These are phyloP conservation scores for Drosophila asahinai DNA, from an alignment of 1,140 invertebrate species.

Conservation along the genomic window DNA sequence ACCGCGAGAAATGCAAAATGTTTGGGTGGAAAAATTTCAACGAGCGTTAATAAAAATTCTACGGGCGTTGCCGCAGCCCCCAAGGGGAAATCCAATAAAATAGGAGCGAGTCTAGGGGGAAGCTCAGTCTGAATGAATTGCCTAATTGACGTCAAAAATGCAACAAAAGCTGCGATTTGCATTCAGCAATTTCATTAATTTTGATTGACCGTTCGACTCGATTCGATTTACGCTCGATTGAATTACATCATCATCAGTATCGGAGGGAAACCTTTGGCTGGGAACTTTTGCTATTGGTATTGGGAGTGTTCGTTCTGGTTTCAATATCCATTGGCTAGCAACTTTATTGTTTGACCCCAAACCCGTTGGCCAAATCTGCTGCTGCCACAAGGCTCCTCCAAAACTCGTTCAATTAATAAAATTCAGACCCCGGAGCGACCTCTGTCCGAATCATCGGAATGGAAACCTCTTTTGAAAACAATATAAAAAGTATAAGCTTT, in stretches of 20 bases:
- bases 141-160: constrained; percentile 61
- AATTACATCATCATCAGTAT: constrained; percentile 19
- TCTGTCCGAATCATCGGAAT: constrained; percentile 16
- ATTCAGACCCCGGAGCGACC: constrained; percentile 30
- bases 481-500: constrained; percentile 11
- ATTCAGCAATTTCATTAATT: constrained; percentile 51
- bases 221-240: constrained; percentile 41
- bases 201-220: constrained; percentile 52
- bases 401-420: constrained; percentile 44
- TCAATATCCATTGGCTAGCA: constrained; percentile 17
- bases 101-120: not conserved
- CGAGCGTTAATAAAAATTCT: constrained; percentile 40
- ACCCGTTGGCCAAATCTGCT: constrained; percentile 10
- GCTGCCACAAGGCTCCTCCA: constrained; percentile 19
- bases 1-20: constrained; percentile 33
- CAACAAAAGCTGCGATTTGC: constrained; percentile 58
- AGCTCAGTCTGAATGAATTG: constrained; percentile 29
- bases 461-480: constrained; percentile 31
- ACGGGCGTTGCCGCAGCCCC: constrained; percentile 8
- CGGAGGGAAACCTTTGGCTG: constrained; percentile 3
- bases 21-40: constrained; percentile 19
- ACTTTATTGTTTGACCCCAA: constrained; percentile 17
- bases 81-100: constrained; percentile 20
- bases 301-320: constrained; percentile 40
- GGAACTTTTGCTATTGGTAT: constrained; percentile 2